Evolutionary conservation across 1,140 invertebrate species (phyloP).

Genomic region (Trachelipus rathkii): DNA sequence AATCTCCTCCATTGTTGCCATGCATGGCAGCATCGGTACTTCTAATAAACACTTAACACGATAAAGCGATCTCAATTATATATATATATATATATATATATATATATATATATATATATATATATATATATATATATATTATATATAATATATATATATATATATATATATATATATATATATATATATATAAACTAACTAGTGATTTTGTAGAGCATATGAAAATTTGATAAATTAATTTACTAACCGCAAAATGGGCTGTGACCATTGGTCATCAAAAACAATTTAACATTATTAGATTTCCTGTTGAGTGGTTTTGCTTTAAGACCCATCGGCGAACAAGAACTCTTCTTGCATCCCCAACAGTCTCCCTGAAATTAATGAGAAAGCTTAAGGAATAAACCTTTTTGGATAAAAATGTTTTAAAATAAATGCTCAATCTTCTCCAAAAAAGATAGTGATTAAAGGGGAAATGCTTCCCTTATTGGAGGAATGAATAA

Average conservation of each 20-base stretch:
- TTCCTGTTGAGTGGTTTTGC: neutral
- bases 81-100: neutral
- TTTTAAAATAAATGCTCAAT: too few relatives aligned
- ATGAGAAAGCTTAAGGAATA: neutral
- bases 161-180: too few relatives aligned
- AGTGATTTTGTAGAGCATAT: too few relatives aligned
- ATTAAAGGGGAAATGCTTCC: too few relatives aligned
- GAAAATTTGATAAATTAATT: too few relatives aligned
- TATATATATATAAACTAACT: too few relatives aligned
- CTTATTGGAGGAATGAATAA: too few relatives aligned
- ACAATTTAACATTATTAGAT: neutral
- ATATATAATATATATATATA: too few relatives aligned
- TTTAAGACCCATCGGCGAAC: constrained; percentile 26
- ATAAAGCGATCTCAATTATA: neutral
- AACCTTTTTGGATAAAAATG: too few relatives aligned
- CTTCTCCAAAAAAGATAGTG: neutral
- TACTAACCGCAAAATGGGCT: neutral
- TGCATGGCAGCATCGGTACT: neutral
- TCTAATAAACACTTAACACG: neutral
- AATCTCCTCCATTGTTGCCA: constrained; percentile 5
- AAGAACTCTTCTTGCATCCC: constrained; percentile 29
- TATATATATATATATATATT: too few relatives aligned
- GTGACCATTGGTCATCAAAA: neutral
- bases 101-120: too few relatives aligned
- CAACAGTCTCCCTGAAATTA: constrained; percentile 33